Evolutionary conservation across 2,888 invertebrate genomes (phyloP), one percentile per base, ranked within the genome.

Genomic region (Ctena decussata): DNA sequence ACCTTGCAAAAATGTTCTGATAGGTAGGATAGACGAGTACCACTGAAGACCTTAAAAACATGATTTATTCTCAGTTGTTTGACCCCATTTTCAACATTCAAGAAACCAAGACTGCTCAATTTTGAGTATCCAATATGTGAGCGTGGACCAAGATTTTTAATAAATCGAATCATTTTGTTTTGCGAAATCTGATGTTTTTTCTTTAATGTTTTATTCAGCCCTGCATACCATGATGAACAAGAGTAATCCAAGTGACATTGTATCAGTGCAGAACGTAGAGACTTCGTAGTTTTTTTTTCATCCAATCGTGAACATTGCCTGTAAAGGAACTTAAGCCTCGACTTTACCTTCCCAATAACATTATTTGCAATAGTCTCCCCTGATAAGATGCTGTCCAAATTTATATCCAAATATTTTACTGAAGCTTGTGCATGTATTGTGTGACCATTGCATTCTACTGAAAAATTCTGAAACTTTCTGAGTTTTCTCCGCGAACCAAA

Each of bases 391-490:
- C 73, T 27, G 24, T 72, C 79, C n/a, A 80, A 65, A 21, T 41
- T 32, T 12, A n/a, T n/a, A n/a, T n/a, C n/a, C 2, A 78, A 15
- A 30, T 72, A 73, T 32, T 73, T 65, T 2, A 74, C 60, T 21
- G 41, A 41, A 44, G 53, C n/a, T 21, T 39, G 27, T 11, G 57
- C 21, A 18, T 80, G 37, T 21, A 75, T 74, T 27, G 35, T 49
- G 37, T 75, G 74, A 49, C 44, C 44, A 75, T 69, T 75, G 49
- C 80, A 80, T n/a, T 35, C n/a, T 32, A 74, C 21, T 18, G n/a
- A 46, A 80, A 75, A 12, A 37, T 41, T 18, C 24, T 21, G 3
- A n/a, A 46, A 32, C 27, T 57, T 57, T n/a, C 57, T 57, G 57
- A 79, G 32, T 49, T 69, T 65, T 39, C 30, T 46, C 37, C 65